Percentiles rank a stretch among this genome's conserved stretches.
phyloP scores from a whole-genome alignment of 2,888 invertebrate genomes.

The Meta bourneti region DNA sequence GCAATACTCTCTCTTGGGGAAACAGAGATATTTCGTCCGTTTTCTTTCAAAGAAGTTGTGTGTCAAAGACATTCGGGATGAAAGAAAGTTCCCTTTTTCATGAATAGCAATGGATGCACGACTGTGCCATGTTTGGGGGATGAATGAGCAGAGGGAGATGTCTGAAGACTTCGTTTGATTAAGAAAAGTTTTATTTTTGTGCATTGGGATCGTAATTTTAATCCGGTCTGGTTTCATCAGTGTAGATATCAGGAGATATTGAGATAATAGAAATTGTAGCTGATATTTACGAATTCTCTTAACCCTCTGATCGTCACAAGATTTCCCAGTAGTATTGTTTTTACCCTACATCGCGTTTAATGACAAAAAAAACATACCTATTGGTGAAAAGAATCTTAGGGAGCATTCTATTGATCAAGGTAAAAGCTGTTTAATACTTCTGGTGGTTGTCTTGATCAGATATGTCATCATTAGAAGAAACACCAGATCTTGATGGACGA shows the following conservation, averaged over 20 bases:
- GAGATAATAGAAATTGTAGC: not conserved
- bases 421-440: too few relatives aligned
- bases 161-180: not conserved
- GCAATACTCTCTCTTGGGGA: slow-evolving; percentile 8
- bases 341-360: too few relatives aligned
- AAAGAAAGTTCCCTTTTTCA: slow-evolving; percentile 16
- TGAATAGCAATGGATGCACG: slow-evolving; percentile 20
- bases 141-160: not conserved
- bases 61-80: slow-evolving; percentile 18
- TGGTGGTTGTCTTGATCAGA: too few relatives aligned
- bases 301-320: too few relatives aligned
- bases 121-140: not conserved
- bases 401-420: too few relatives aligned
- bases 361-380: too few relatives aligned
- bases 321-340: too few relatives aligned
- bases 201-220: not conserved
- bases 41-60: not conserved
- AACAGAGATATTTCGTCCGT: not conserved
- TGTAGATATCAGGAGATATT: not conserved
- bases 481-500: too few relatives aligned
- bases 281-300: not conserved
- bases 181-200: not conserved
- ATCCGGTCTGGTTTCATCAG: not conserved
- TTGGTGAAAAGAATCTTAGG: too few relatives aligned
- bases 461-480: too few relatives aligned